Evolutionary conservation across 1,140 invertebrate genomes (phyloP).

Genomic region (Semibalanus balanoides): DNA sequence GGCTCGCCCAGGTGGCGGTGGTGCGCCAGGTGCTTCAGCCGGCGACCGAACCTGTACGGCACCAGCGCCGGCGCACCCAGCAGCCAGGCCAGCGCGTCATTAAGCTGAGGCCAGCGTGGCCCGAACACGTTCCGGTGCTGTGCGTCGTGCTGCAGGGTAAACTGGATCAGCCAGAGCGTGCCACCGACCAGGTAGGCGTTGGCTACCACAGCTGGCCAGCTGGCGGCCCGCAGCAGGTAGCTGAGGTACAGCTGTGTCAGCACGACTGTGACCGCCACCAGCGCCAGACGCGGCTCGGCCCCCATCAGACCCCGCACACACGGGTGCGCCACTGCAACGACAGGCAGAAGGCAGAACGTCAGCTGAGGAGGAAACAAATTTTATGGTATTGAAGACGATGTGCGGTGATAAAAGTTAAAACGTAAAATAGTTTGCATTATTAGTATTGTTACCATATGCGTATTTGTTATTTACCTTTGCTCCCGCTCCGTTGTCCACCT

Average conservation of each 20-base stretch:
- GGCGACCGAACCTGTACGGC: slow-evolving; percentile 89
- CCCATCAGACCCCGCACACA: slow-evolving; percentile 82
- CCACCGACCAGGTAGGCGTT: slow-evolving; percentile 74
- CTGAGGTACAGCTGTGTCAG: slow-evolving; percentile 59
- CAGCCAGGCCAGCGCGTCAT: slow-evolving; percentile 80
- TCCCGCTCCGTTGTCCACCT: too few species aligned
- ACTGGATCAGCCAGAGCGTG: slow-evolving; percentile 75
- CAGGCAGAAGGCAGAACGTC: too few species aligned
- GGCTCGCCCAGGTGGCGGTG: slow-evolving; percentile 96
- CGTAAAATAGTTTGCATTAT: too few species aligned
- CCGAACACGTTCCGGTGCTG: slow-evolving; percentile 90
- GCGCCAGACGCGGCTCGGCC: slow-evolving; percentile 79
- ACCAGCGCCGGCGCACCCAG: slow-evolving; percentile 89
- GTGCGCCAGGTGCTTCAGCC: slow-evolving; percentile 95
- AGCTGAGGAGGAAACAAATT: too few species aligned
- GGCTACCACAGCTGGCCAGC: slow-evolving; percentile 52
- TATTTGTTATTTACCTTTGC: too few species aligned
- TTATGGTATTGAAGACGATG: too few species aligned
- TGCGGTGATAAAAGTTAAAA: too few species aligned
- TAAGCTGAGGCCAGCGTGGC: slow-evolving; percentile 64
- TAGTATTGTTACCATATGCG: too few species aligned
- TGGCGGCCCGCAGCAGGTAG: slow-evolving; percentile 34
- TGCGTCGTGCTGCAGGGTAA: slow-evolving; percentile 88
- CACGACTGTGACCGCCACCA: slow-evolving; percentile 64
- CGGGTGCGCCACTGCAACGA: slow-evolving; percentile 43